Conservation (phyloP, 1,140 invertebrate species). For the Piezodorus guildinii region DNA sequence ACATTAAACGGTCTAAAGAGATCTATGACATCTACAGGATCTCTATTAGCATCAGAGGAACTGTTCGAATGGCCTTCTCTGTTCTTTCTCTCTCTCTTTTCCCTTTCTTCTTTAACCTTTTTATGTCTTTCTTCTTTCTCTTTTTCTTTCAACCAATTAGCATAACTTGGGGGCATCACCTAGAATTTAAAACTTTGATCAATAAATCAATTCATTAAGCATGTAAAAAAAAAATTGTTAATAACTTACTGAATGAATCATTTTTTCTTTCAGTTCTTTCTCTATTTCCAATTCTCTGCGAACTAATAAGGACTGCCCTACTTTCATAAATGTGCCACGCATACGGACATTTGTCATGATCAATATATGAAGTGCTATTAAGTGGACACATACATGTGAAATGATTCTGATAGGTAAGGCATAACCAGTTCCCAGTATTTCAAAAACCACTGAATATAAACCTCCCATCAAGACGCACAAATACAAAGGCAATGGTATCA, state of each 20-base stretch:
- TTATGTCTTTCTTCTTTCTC: constrained; percentile 47
- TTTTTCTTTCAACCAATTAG: constrained; percentile 66
- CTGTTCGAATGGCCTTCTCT: no score
- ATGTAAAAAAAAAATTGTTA: background rate
- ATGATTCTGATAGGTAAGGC: constrained; percentile 56
- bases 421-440: constrained; percentile 36
- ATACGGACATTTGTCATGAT: constrained; percentile 85
- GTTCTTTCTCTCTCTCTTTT: no score
- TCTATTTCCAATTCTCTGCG: constrained; percentile 81
- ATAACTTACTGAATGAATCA: constrained; percentile 68
- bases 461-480: constrained; percentile 62
- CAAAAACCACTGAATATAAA: constrained; percentile 72
- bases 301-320: constrained; percentile 81
- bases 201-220: background rate
- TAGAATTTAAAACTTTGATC: constrained; percentile 2
- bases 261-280: constrained; percentile 88
- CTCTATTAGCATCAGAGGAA: constrained; percentile 33
- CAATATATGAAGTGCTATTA: constrained; percentile 85
- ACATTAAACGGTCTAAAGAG: constrained; percentile 90
- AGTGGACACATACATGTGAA: constrained; percentile 78
- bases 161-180: constrained; percentile 88
- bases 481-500: constrained; percentile 83
- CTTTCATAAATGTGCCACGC: constrained; percentile 92
- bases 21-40: constrained; percentile 45
- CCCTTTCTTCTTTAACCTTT: no score